Base-by-base conservation (phyloP, 2,888 invertebrate genomes). In the Lasioglossum marginatum region DNA sequence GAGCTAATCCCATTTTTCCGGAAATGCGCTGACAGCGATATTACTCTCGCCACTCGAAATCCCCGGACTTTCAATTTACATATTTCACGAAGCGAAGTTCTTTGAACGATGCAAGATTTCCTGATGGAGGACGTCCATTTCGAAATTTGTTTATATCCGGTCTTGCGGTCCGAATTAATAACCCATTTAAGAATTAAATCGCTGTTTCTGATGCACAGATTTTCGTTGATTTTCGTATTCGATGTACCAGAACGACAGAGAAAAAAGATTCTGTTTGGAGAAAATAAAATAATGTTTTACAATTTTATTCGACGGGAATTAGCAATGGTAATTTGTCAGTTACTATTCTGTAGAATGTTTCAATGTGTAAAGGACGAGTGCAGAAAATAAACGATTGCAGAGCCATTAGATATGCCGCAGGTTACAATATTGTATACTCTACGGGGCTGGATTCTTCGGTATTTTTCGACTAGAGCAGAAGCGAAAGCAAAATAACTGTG, bases 21-120 rank as follows among this genome's bases (percentile, higher is more conserved):
- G 43, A 45, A 45, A 76, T 63, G 31, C 63, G 31, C 34, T 48
- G 45, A 48, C 45, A 48, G 23, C 31, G 23, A 12, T 27, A 73
- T 73, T 48, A 48, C 48, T 73, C 72, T 73, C 72, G 72, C 27
- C 48, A 48, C 60, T 27, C 19, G 23, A 45, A 76, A 63, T 37
- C 40, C 75, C 60, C 43, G 43, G 43, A 34, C 6, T 63, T 31
- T 63, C 31, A 76, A 76, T 76, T 76, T 76, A 63, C 43, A 23
- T 63, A 63, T 14, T 63, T n/a, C 6, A 12, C 37, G 2, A n/a
- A 12, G 0, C 19, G 19, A 43, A 14, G 31, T 68, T 34, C 19
- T 68, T 68, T 68, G 68, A 40, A 68, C 34, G 12, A 0, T n/a
- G 37, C 34, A 68, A 68, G 37, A 68, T 40, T 34, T 31, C 31